Conservation (phyloP, 2,888 invertebrate genomes). For the Catocala nupta region DNA sequence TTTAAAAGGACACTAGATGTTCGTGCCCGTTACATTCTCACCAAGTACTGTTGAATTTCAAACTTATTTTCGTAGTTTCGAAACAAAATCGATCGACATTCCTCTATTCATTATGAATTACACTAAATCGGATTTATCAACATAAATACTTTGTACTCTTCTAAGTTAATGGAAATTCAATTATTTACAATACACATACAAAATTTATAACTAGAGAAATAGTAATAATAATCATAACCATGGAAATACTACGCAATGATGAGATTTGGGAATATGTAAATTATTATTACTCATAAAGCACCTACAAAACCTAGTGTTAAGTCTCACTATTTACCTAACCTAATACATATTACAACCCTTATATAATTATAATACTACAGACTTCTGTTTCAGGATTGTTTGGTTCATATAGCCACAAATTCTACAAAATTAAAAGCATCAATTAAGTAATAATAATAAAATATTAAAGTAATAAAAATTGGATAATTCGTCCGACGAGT, state of each 20-base stretch:
- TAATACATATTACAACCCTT: constrained; percentile 74
- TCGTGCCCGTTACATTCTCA: constrained; percentile 29
- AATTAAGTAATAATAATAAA: constrained; percentile 37
- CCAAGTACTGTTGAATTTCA: constrained; percentile 19
- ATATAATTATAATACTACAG: constrained; percentile 69
- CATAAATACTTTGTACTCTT: constrained; percentile 84
- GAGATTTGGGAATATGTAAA: constrained; percentile 62
- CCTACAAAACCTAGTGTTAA: constrained; percentile 72
- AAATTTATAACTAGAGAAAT: constrained; percentile 62
- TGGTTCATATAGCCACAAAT: constrained; percentile 49
- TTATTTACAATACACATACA: constrained; percentile 77
- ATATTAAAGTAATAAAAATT: constrained; percentile 31
- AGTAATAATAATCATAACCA: constrained; percentile 58
- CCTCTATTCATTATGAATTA: constrained; percentile 59
- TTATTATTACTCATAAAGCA: constrained; percentile 66
- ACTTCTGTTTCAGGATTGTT: constrained; percentile 65
- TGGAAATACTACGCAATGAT: constrained; percentile 60
- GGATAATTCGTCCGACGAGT: constrained; percentile 44
- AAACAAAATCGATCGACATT: constrained; percentile 36
- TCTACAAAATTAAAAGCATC: constrained; percentile 43
- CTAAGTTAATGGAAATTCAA: constrained; percentile 81
- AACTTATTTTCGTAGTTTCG: constrained; percentile 14
- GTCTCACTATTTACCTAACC: constrained; percentile 74
- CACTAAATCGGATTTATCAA: constrained; percentile 67
- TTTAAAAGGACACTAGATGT: constrained; percentile 14